phyloP scores from a whole-genome alignment of 2,113 vertebrate species.

The Scalopus aquaticus region DNA sequence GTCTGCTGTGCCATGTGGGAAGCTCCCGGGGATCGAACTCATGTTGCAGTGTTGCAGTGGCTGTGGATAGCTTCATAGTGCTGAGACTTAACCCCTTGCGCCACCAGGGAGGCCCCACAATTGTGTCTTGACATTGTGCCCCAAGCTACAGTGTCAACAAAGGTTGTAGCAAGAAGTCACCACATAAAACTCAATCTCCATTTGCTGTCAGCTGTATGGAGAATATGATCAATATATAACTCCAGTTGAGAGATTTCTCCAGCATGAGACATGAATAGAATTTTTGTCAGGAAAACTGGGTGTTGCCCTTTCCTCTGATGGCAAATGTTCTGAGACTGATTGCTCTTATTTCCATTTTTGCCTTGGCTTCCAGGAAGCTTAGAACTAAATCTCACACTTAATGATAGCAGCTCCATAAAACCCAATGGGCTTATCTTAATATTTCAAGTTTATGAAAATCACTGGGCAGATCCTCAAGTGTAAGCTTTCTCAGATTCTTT shows the following conservation, averaged over 20 bases:
- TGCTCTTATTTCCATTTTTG: slow-evolving; percentile 20
- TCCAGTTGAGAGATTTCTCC: background rate
- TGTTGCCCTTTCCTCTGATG: slow-evolving; percentile 28
- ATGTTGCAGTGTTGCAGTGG: too few species aligned
- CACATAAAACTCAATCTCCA: background rate
- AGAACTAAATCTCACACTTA: background rate
- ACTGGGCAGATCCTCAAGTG: background rate
- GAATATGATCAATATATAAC: slow-evolving; percentile 6
- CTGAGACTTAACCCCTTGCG: too few species aligned
- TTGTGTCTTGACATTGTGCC: background rate
- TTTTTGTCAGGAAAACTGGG: slow-evolving; percentile 6
- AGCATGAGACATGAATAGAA: background rate
- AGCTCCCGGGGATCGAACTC: too few species aligned
- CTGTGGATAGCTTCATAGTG: too few species aligned
- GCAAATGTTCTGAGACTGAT: background rate
- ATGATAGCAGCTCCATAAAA: background rate
- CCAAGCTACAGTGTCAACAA: slow-evolving; percentile 17
- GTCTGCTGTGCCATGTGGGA: too few species aligned
- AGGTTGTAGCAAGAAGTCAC: background rate
- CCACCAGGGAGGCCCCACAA: too few species aligned
- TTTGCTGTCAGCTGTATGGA: background rate
- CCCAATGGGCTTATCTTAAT: background rate
- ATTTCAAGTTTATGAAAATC: slow-evolving; percentile 25
- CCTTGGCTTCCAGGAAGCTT: slow-evolving; percentile 4
- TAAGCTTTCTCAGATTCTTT: background rate